phyloP scores from a whole-genome alignment of 2,888 invertebrate genomes.

The Notodonta dromedarius region DNA sequence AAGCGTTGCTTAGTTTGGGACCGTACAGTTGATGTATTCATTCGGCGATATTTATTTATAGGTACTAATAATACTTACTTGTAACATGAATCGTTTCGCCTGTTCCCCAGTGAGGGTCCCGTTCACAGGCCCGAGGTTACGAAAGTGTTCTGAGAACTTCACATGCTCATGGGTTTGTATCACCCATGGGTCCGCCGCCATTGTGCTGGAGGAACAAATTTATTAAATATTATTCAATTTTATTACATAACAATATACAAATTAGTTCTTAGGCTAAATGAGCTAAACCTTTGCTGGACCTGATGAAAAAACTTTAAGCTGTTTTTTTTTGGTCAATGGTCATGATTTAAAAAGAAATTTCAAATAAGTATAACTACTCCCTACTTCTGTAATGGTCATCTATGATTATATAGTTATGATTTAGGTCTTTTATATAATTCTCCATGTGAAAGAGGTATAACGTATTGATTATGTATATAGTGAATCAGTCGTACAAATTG shows the following conservation, averaged over 20 bases:
- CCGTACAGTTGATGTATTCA: no score
- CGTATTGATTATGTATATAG: no score
- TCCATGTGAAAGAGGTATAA: no score
- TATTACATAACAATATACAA: not conserved
- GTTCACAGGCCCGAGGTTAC: constrained; percentile 92
- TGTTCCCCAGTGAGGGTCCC: constrained; percentile 96
- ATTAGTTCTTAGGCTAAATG: not conserved
- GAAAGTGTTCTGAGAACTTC: constrained; percentile 96
- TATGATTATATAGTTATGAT: not conserved
- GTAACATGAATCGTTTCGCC: constrained; percentile 96
- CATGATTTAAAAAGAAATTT: not conserved
- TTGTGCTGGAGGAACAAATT: constrained; percentile 32
- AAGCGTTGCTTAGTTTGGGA: no score
- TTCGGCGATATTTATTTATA: no score
- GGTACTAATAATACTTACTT: constrained; percentile 66
- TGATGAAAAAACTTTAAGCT: no score
- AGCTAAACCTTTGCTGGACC: not conserved
- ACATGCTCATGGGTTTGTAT: constrained; percentile 94
- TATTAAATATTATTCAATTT: not conserved
- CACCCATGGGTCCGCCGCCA: constrained; percentile 91
- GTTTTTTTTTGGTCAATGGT: no score
- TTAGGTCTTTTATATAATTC: no score
- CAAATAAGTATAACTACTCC: not conserved
- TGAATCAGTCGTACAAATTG: not conserved
- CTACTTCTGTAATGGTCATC: not conserved